These are phyloP conservation scores for Craterocephalus amniculus DNA, from an alignment of 2,797 vertebrate genomes.

Conservation along the genomic window DNA sequence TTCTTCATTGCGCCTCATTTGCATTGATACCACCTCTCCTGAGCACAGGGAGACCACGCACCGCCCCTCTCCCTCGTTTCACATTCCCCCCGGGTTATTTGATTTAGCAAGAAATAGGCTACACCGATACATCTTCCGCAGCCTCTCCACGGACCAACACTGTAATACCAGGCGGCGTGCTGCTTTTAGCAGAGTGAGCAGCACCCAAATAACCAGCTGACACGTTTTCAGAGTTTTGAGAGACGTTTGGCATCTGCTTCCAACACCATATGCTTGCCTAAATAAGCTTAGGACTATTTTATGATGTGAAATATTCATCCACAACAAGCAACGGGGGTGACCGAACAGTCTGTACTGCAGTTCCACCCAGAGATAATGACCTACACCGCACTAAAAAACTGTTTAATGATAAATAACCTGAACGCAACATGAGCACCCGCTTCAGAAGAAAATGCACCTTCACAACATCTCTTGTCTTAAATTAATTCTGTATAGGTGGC, in stretches of 20 bases:
- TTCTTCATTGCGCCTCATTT: constrained; percentile 52
- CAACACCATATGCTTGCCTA: not conserved
- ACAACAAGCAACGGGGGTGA: constrained; percentile 5
- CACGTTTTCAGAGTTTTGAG: constrained; percentile 13
- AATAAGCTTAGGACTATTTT: not conserved
- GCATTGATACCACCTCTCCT: constrained; percentile 36
- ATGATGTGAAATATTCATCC: not conserved
- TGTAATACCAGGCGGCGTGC: constrained; percentile 5
- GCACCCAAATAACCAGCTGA: not conserved
- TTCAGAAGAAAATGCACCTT: not conserved
- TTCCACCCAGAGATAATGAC: constrained; percentile 1
- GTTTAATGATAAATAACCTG: not conserved
- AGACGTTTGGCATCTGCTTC: constrained; percentile 10
- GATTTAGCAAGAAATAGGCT: constrained; percentile 29
- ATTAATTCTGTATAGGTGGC: not conserved
- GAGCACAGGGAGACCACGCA: constrained; percentile 24
- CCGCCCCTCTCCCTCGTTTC: constrained; percentile 27
- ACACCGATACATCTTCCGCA: constrained; percentile 23
- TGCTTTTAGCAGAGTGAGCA: not conserved
- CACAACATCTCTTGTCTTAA: not conserved
- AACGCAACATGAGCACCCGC: constrained; percentile 6
- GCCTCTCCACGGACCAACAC: constrained; percentile 9
- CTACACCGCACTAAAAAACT: constrained; percentile 1
- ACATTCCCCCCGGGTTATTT: constrained; percentile 23
- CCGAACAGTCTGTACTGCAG: not conserved